Evolutionary conservation across 2,888 invertebrate species (phyloP), one percentile per base, ranked within the genome.

Genomic region (Saturnia pavonia): DNA sequence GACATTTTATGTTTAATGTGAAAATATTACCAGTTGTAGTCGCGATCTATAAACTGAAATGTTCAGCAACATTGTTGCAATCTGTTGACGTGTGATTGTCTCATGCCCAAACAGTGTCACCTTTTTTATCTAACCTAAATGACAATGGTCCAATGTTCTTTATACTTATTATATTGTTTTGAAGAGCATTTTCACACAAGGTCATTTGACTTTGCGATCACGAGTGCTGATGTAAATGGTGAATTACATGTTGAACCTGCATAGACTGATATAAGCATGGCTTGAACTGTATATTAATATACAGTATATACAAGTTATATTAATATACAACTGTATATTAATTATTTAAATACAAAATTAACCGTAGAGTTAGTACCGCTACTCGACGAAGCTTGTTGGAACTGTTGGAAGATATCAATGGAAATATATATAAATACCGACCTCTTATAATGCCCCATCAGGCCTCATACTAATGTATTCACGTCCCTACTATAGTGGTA

Each of bases 51-150:
- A 22, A 25, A 25, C 57, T 25, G 9, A 57, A 57, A 57, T 14
- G 14, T 57, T 57, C 16, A 25, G 57, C 57, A 27, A 60, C 57
- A 60, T 11, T 60, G 57, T 60, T 27, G 27, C 48, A 34, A 34
- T 34, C 34, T 34, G 6, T 34, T 34, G 34, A 7, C 54, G 22
- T 22, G 22, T 11, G 54, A 54, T 54, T 3, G 22, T 54, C 22
- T 54, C 54, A 54, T 54, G 54, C 27, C 25, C 25, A 60, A 60
- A 60, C 11, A 60, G 27, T 60, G 57, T 60, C 57, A 60, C 57
- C 57, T 60, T 60, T 27, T 27, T 60, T 60, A 60, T 14, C 57
- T 22, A 54, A 54, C 7, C 4, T 60, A 25, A 60, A 60, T 16
- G 14, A 60, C 57, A 60, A 60, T 57, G 12, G 25, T 27, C 27